Conservation (phyloP, 1,140 invertebrate species). For the Oryzaephilus surinamensis region DNA sequence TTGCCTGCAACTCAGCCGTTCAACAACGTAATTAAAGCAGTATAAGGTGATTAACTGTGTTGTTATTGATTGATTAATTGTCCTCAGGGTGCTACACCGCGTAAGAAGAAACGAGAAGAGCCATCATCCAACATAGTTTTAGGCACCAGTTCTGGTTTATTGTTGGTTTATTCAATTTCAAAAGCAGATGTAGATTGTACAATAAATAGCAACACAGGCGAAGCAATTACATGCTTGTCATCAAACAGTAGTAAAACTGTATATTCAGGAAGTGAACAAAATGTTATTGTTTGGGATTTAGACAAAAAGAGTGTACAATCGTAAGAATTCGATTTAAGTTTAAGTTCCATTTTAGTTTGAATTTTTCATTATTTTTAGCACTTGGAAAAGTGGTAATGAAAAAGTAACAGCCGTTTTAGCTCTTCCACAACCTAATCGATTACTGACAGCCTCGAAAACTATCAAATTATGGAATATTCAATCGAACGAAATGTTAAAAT, state of each 20-base stretch:
- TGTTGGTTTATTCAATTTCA: slow-evolving; percentile 54
- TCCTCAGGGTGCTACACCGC: slow-evolving; percentile 35
- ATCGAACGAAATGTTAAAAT: slow-evolving; percentile 46
- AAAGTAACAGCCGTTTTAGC: slow-evolving; percentile 55
- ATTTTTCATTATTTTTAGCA: slow-evolving; percentile 33
- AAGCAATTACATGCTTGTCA: slow-evolving; percentile 37
- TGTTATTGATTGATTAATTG: slow-evolving; percentile 6
- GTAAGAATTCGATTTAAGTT: too few relatives aligned
- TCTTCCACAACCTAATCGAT: slow-evolving; percentile 46
- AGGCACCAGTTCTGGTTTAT: slow-evolving; percentile 51
- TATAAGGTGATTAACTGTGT: background rate
- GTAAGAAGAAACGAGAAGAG: slow-evolving; percentile 37
- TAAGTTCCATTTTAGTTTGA: too few relatives aligned
- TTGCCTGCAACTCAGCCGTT: slow-evolving; percentile 17
- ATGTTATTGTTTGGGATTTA: slow-evolving; percentile 42
- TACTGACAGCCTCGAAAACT: slow-evolving; percentile 52
- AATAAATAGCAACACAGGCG: slow-evolving; percentile 37
- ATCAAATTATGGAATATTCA: slow-evolving; percentile 56
- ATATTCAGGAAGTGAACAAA: slow-evolving; percentile 41
- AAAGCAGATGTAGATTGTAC: slow-evolving; percentile 46
- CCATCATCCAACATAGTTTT: slow-evolving; percentile 42
- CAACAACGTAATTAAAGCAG: background rate
- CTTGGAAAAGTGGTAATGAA: slow-evolving; percentile 55
- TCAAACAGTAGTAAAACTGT: slow-evolving; percentile 32
- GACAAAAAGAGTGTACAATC: slow-evolving; percentile 15